Conservation (phyloP, 2,888 invertebrate species). For the Lysandra bellargus region DNA sequence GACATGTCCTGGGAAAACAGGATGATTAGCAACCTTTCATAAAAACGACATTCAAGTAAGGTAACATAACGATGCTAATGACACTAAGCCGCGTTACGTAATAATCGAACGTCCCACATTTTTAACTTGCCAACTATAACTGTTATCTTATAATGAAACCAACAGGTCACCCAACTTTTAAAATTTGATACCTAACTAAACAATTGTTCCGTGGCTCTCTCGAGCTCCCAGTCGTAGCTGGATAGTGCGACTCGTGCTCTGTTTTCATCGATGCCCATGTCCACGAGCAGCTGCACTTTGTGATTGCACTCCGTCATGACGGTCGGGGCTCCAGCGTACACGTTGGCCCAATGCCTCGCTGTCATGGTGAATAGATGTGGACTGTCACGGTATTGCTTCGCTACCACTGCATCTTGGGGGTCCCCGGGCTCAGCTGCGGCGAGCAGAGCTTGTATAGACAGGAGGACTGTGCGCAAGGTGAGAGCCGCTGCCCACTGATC, state of each 20-base stretch:
- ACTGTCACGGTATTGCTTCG: slow-evolving; percentile 96
- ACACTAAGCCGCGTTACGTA: background rate
- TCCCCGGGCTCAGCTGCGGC: slow-evolving; percentile 95
- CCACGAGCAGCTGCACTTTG: slow-evolving; percentile 92
- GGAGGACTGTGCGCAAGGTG: slow-evolving; percentile 96
- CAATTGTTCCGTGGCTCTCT: slow-evolving; percentile 90
- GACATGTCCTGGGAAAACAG: background rate
- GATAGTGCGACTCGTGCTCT: slow-evolving; percentile 94
- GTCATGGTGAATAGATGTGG: slow-evolving; percentile 92
- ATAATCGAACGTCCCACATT: background rate
- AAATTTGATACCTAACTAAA: slow-evolving; percentile 55
- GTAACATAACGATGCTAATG: background rate
- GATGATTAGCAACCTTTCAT: background rate
- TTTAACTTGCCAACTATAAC: slow-evolving; percentile 15
- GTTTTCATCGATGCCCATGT: slow-evolving; percentile 97
- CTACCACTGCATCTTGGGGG: slow-evolving; percentile 98
- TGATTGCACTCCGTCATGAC: slow-evolving; percentile 86
- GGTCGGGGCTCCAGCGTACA: slow-evolving; percentile 91
- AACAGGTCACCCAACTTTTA: background rate
- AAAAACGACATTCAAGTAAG: background rate
- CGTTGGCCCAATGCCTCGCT: slow-evolving; percentile 97
- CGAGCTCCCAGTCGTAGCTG: slow-evolving; percentile 95
- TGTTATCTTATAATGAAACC: background rate
- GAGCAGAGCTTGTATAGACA: slow-evolving; percentile 96
- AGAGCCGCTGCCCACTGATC: slow-evolving; percentile 99